A percentile compares a stretch with the other conserved stretches of the same genome.
phyloP scores from a whole-genome alignment of 1,140 invertebrate species.

The Vanessa atalanta region DNA sequence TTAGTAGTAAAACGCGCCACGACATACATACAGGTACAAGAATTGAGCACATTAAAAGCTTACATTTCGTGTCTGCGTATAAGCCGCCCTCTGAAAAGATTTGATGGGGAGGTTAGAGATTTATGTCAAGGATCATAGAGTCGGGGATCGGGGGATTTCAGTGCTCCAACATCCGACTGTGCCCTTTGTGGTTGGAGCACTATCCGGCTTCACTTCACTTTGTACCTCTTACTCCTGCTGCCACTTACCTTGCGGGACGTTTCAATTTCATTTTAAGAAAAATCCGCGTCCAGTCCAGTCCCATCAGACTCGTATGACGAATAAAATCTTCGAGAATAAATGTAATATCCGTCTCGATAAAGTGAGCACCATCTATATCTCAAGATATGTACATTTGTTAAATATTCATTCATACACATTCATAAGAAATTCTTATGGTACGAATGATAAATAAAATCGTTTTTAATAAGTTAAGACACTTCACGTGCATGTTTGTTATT shows the following conservation, averaged over 20 bases:
- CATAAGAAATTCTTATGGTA: too few species aligned
- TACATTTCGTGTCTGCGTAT: constrained; percentile 74
- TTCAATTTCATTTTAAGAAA: constrained; percentile 70
- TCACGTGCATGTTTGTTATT: too few species aligned
- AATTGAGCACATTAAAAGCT: constrained; percentile 73
- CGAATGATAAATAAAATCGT: too few species aligned
- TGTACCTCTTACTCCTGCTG: constrained; percentile 73
- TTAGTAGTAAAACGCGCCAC: constrained; percentile 41
- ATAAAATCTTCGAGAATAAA: not conserved
- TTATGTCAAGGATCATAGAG: constrained; percentile 80
- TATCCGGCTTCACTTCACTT: constrained; percentile 77
- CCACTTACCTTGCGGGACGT: constrained; percentile 75
- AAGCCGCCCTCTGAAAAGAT: constrained; percentile 77
- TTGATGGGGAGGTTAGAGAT: constrained; percentile 79
- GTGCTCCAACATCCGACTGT: constrained; percentile 75
- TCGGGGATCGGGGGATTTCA: constrained; percentile 74
- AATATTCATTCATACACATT: too few species aligned
- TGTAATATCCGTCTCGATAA: not conserved
- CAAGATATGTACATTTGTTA: too few species aligned
- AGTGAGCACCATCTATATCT: not conserved
- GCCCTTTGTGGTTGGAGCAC: constrained; percentile 77
- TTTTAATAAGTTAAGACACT: too few species aligned
- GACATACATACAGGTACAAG: constrained; percentile 48
- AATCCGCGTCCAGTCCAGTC: constrained; percentile 33
- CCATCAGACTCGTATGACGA: constrained; percentile 22